Base-by-base conservation (phyloP, 1,140 invertebrate species). In the Drosophila lini region DNA sequence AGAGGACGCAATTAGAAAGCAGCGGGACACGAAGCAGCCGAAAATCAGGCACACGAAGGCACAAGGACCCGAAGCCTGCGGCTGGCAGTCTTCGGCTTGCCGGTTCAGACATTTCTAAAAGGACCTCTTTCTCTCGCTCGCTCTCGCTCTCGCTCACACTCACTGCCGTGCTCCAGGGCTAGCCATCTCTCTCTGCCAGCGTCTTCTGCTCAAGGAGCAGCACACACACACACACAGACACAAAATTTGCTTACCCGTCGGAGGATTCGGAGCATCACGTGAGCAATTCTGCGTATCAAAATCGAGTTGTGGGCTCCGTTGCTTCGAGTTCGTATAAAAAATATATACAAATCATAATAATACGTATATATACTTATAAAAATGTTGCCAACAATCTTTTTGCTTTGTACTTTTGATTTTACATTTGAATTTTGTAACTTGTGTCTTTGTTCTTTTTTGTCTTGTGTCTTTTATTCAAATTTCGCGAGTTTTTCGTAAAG, bases 381-480 rank as follows among this genome's bases (percentile, higher is more conserved):
- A 88, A 88, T 88, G 84, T 88, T 89, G 84, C 83, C 83, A 88
- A 88, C 83, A 89, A 88, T 88, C 83, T 88, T 86, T 84, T 82
- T 89, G 73, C 80, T 88, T 88, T 88, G 83, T 88, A 88, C 83
- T 88, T 88, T 88, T 88, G 83, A 88, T 88, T 88, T 86, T 82
- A 74, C 78, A 74, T 85, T 85, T 84, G 74, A 85, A 85, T 85
- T 81, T 85, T 57, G 74, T 86, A 74, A 79, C 58, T 57, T 67
- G 52, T 77, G 57, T 83, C 41, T 34, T 56, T 65, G 44, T 85
- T 60, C 48, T 41, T 60, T 58, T 61, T 56, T 36, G 16, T 42
- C 28, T 47, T 41, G n/a, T 63, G 25, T 64, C 45, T 59, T 48
- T 71, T 64, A 25, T 60, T 67, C 13, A 36, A 42, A 38, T 52